phyloP scores from a whole-genome alignment of 2,113 vertebrate species.

The Lamprologus tigripictilis region DNA sequence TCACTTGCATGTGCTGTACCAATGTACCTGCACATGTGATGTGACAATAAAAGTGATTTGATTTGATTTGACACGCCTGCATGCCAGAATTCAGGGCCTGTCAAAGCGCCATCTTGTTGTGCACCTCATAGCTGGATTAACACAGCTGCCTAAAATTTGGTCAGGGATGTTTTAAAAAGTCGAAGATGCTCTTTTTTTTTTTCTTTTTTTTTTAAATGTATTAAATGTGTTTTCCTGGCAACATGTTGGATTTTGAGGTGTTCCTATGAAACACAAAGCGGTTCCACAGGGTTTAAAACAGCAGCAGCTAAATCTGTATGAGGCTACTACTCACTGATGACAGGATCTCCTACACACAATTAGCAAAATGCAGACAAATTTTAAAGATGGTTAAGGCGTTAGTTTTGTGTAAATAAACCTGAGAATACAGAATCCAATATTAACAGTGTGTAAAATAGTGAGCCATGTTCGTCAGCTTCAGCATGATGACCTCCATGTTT shows the following conservation, averaged over 20 bases:
- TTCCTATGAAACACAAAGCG: background rate
- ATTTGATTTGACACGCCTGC: background rate
- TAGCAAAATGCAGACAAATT: background rate
- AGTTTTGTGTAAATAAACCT: background rate
- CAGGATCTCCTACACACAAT: background rate
- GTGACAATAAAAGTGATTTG: background rate
- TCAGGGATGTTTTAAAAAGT: background rate
- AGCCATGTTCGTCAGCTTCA: background rate
- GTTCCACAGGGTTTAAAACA: background rate
- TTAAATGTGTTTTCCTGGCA: background rate
- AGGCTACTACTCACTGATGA: background rate
- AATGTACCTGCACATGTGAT: background rate
- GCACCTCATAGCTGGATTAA: background rate
- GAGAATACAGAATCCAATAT: background rate
- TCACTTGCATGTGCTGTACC: background rate
- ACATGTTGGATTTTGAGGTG: background rate
- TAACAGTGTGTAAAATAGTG: background rate
- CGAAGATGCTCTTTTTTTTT: background rate
- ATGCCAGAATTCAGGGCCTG: background rate
- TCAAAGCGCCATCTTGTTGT: background rate
- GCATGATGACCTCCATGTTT: background rate
- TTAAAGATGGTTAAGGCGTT: fast-evolving
- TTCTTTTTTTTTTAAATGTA: background rate
- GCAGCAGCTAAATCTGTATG: background rate
- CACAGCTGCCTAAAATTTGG: background rate